Evolutionary conservation across 35 echinoderm and acorn worm genomes (phyloP).

Genomic region (Ophioderma brevispina): DNA sequence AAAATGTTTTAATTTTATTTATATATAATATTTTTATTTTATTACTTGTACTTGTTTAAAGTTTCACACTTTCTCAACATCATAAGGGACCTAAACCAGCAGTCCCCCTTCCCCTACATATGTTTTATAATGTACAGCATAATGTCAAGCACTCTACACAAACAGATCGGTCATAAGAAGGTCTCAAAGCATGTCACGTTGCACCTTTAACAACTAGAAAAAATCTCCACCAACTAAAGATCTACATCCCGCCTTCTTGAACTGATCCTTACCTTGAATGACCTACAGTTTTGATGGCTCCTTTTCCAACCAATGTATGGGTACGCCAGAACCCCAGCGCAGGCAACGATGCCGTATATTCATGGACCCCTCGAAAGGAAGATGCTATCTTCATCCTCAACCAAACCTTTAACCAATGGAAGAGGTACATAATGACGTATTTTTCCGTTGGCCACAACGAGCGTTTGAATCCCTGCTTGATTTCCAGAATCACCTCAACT

Average conservation of each 20-base stretch:
- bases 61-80: conserved; percentile 21
- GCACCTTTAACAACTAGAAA: neutral
- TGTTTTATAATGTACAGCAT: neutral
- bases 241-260: conserved; percentile 26
- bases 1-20: no score
- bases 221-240: neutral
- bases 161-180: conserved; percentile 36
- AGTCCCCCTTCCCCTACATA: neutral
- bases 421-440: conserved; percentile 40
- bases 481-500: conserved; percentile 2
- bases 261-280: conserved; percentile 26
- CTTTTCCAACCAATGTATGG: neutral
- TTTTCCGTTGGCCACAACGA: neutral
- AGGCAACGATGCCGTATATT: no score
- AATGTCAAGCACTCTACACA: conserved; percentile 27
- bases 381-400: no score
- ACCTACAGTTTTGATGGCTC: conserved; percentile 18
- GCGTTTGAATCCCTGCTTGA: neutral
- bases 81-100: neutral
- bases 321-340: neutral
- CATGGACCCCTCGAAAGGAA: no score
- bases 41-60: no score
- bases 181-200: conserved; percentile 19
- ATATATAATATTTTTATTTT: no score
- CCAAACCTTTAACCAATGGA: neutral